These are phyloP conservation scores for Hesperophylax magnus DNA, from an alignment of 1,140 invertebrate genomes.

Conservation along the genomic window DNA sequence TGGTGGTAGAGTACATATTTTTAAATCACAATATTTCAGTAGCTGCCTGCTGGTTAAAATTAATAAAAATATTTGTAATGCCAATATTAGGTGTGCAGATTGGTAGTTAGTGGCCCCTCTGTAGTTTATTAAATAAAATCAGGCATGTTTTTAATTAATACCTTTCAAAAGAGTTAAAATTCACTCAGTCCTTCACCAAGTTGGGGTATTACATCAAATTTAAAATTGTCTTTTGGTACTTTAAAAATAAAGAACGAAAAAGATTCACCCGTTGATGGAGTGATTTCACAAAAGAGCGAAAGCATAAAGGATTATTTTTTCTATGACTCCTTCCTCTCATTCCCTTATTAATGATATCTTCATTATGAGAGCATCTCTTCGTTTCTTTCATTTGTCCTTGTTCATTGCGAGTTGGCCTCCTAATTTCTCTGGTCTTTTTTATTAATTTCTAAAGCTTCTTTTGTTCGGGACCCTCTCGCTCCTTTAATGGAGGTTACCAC, in stretches of 20 bases:
- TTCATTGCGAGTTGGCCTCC: slow-evolving; percentile 11
- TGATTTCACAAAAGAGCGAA: not conserved
- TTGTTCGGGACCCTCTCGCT: slow-evolving; percentile 26
- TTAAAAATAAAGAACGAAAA: not conserved
- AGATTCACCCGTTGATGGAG: not conserved
- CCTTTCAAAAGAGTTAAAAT: too few relatives aligned
- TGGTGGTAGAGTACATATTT: too few relatives aligned
- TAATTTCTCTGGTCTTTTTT: slow-evolving; percentile 33
- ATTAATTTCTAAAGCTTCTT: slow-evolving; percentile 35
- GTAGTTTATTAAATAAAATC: not conserved
- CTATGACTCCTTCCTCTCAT: not conserved
- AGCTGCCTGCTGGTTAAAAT: too few relatives aligned
- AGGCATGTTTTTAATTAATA: not conserved
- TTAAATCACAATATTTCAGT: too few relatives aligned
- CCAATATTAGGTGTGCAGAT: too few relatives aligned
- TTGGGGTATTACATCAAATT: not conserved
- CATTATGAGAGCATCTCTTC: slow-evolving; percentile 17
- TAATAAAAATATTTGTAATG: too few relatives aligned
- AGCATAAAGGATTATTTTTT: slow-evolving; percentile 36
- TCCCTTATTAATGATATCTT: slow-evolving; percentile 43
- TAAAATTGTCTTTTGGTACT: not conserved
- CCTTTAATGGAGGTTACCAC: slow-evolving; percentile 29
- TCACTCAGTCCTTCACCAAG: too few relatives aligned
- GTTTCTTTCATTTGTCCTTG: slow-evolving; percentile 33
- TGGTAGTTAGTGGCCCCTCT: too few relatives aligned